These are phyloP conservation scores for Eciton burchellii DNA, from an alignment of 1,140 invertebrate species.

Conservation along the genomic window DNA sequence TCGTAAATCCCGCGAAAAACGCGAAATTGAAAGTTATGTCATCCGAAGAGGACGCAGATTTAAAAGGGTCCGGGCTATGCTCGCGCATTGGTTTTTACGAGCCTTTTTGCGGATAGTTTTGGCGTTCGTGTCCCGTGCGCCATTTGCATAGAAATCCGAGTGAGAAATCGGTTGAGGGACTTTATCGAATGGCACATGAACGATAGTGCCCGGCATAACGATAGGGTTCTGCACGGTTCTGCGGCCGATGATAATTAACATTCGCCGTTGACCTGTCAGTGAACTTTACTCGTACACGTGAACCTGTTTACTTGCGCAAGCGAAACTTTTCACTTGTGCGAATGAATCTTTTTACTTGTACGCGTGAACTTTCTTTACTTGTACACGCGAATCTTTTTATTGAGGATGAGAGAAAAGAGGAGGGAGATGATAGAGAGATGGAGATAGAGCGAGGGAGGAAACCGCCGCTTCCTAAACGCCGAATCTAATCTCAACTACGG, in stretches of 20 bases:
- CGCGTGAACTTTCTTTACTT: conserved; percentile 36
- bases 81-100: conserved; percentile 5
- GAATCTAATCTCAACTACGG: conserved; percentile 49
- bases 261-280: conserved; percentile 61
- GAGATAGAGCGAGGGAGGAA: not conserved
- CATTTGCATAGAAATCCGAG: conserved; percentile 47
- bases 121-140: not conserved
- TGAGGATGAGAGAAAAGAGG: not conserved
- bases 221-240: conserved; percentile 11
- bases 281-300: conserved; percentile 46
- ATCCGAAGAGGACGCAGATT: not conserved
- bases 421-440: not conserved
- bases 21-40: not conserved
- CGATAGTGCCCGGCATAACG: conserved; percentile 37
- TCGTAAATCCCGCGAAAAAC: not conserved
- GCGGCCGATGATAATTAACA: conserved; percentile 69
- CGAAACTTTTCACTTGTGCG: too few species aligned
- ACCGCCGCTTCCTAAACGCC: conserved; percentile 1
- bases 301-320: too few species aligned
- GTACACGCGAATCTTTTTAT: not conserved
- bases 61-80: not conserved
- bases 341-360: conserved; percentile 54
- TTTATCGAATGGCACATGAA: conserved; percentile 23
- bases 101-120: not conserved
- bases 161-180: not conserved